Evolutionary conservation across 2,113 vertebrate species (phyloP), one percentile per base, ranked within the genome.

Genomic region (Trichechus manatus): DNA sequence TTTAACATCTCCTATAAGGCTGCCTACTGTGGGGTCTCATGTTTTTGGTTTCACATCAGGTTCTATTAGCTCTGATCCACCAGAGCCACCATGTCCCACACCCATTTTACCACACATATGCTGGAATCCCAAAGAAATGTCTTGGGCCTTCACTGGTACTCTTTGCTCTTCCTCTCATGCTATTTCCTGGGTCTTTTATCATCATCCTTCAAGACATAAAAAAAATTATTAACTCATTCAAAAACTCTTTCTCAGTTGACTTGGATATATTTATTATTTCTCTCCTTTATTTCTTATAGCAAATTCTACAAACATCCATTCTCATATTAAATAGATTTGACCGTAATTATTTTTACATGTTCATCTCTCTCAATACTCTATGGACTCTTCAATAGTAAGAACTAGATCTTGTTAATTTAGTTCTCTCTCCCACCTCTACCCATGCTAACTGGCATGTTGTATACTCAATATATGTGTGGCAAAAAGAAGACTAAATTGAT

Each of bases 381-480:
- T 1, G 78, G 0, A 17, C 3, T 81, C 36, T 20, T 70, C 42
- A n/a, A 53, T 61, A 25, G 29, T 66, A 25, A 72, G 29, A 61
- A 72, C 6, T 27, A 0, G 39, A 17, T 77, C 13, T 33, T 29
- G 4, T 6, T 23, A 44, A 31, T 66, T 68, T 31, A 22, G 2
- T 53, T 47, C 17, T 50, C 59, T 9, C 5, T 31, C 19, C 10
- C 4, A n/a, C 4, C 20, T 59, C 4, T 90, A 6, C 53, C 19
- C 8, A 27, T 4, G 25, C 8, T 50, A 17, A 59, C 5, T 42
- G 33, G 10, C 22, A 44, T 8, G 20, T 7, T 31, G 7, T 33
- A 39, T 3, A 0, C 0, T 75, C 13, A 42, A 50, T 3, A 0
- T 23, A 0, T 44, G 9, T 47, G 29, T 44, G 53, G 78, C 10